A percentile compares a stretch with the other conserved stretches of the same genome.
Evolutionary conservation across 2,113 vertebrate genomes (phyloP).

Genomic region (Syngnathus scovelli): DNA sequence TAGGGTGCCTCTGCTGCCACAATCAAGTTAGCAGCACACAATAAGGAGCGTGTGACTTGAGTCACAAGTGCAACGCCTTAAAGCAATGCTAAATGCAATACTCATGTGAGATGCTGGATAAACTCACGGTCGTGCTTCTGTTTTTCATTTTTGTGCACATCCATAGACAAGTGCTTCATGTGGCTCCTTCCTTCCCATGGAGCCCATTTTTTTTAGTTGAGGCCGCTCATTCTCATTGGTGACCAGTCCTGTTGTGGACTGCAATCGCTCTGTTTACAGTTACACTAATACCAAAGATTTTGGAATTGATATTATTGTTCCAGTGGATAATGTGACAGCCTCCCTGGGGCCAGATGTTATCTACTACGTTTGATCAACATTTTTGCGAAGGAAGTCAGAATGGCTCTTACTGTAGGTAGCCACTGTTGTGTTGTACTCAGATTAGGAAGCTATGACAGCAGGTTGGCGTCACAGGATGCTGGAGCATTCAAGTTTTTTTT

Average conservation of each 20-base stretch:
- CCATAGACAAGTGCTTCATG: not conserved
- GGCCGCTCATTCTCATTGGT: constrained; percentile 6
- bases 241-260: constrained; percentile 38
- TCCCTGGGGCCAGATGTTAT: constrained; percentile 37
- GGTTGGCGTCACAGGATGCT: constrained; percentile 48
- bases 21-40: constrained; percentile 51
- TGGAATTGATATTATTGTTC: constrained; percentile 9
- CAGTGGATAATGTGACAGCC: constrained; percentile 13
- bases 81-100: not conserved
- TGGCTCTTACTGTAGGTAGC: constrained; percentile 13
- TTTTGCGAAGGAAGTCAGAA: constrained; percentile 13
- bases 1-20: constrained; percentile 40
- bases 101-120: not conserved
- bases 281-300: not conserved
- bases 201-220: not conserved
- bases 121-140: not conserved
- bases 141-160: constrained; percentile 10
- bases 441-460: not conserved
- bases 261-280: constrained; percentile 1
- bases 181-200: not conserved
- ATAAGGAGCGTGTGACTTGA: constrained; percentile 37
- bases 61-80: constrained; percentile 22
- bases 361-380: constrained; percentile 24
- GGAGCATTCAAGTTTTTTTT: constrained; percentile 28
- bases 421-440: constrained; percentile 10